Conservation (phyloP, 2,113 vertebrate species). For the Phylloscopus trochilus region DNA sequence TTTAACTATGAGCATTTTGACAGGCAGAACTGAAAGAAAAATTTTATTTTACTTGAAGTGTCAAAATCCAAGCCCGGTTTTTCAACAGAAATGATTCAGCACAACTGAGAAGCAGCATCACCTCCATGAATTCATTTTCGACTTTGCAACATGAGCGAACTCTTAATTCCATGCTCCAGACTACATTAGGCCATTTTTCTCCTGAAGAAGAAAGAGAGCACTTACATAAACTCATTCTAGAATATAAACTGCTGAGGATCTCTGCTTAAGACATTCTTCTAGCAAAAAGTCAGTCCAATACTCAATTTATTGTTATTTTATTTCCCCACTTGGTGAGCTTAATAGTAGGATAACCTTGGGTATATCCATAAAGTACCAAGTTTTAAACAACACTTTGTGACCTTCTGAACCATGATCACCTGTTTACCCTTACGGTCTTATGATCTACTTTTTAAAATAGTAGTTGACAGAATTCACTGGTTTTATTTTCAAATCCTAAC, state of each 20-base stretch:
- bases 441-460: not conserved
- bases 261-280: not conserved
- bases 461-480: not conserved
- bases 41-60: not conserved
- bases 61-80: not conserved
- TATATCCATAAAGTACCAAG: not conserved
- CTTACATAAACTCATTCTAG: not conserved
- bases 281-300: not conserved
- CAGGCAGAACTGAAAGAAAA: not conserved
- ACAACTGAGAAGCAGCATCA: not conserved
- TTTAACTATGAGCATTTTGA: not conserved
- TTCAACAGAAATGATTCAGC: not conserved
- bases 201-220: not conserved
- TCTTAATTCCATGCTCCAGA: not conserved
- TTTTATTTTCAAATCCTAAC: not conserved
- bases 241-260: not conserved
- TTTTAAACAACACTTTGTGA: not conserved
- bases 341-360: not conserved
- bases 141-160: not conserved
- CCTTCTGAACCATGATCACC: not conserved
- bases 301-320: not conserved
- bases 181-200: not conserved
- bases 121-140: not conserved
- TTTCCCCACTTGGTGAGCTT: not conserved
- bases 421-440: not conserved